These are phyloP conservation scores for Allophyes oxyacanthae DNA, from an alignment of 2,888 invertebrate genomes.

Conservation along the genomic window DNA sequence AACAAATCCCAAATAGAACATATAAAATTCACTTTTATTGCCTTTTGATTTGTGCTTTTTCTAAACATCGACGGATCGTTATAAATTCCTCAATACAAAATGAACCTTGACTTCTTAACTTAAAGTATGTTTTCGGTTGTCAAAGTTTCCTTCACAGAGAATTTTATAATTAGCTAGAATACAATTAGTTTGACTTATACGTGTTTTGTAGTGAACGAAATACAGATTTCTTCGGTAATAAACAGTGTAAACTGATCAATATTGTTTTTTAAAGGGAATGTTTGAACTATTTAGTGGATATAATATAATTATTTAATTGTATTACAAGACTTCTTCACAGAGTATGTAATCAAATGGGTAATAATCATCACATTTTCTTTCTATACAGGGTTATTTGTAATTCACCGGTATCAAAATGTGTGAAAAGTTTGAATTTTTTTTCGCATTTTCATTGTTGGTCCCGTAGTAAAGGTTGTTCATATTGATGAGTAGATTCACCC, in stretches of 20 bases:
- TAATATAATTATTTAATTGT: too few relatives aligned
- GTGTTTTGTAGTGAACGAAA: conserved; percentile 34
- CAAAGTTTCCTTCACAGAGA: neutral
- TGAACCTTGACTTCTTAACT: rapidly evolving
- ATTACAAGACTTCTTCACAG: too few relatives aligned
- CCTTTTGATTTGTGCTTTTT: conserved; percentile 78
- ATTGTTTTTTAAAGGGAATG: conserved; percentile 22
- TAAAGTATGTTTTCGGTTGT: conserved; percentile 8
- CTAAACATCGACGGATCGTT: conserved; percentile 62
- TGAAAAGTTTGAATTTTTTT: too few relatives aligned
- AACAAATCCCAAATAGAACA: conserved; percentile 80
- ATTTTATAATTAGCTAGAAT: conserved; percentile 53
- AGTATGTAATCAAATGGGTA: too few relatives aligned
- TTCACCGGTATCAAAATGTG: too few relatives aligned
- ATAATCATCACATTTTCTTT: too few relatives aligned
- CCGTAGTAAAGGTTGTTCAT: too few relatives aligned
- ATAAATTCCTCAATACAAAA: neutral
- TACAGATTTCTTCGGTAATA: conserved; percentile 31
- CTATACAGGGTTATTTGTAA: too few relatives aligned
- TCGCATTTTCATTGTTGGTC: too few relatives aligned
- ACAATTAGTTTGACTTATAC: conserved; percentile 61
- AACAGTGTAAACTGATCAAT: conserved; percentile 24
- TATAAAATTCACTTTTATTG: conserved; percentile 79
- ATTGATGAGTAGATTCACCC: too few relatives aligned
- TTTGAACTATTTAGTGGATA: conserved; percentile 15